phyloP scores from a whole-genome alignment of 2,888 invertebrate genomes.

The Oeneis ivallda region DNA sequence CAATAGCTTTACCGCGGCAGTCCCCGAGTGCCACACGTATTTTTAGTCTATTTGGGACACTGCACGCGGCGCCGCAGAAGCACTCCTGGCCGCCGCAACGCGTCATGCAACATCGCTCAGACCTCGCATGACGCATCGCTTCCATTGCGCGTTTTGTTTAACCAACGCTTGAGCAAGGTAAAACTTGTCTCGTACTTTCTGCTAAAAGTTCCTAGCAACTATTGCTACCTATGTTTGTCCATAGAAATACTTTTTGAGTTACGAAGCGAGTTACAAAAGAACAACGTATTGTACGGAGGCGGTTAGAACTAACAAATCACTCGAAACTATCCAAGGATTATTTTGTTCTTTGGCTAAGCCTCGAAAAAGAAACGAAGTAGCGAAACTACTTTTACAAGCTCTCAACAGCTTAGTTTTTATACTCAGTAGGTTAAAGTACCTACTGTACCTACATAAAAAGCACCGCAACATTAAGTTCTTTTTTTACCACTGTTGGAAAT shows the following conservation, averaged over 20 bases:
- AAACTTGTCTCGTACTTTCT: slow-evolving; percentile 78
- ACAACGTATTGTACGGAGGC: slow-evolving; percentile 33
- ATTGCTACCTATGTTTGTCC: slow-evolving; percentile 70
- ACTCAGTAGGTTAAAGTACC: not conserved
- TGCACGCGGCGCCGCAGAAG: too few relatives aligned
- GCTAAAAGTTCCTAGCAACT: slow-evolving; percentile 62
- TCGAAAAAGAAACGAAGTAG: slow-evolving; percentile 5
- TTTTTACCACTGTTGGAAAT: too few relatives aligned
- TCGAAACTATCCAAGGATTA: slow-evolving; percentile 24
- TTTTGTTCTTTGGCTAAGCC: slow-evolving; percentile 16
- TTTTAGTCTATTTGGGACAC: too few relatives aligned
- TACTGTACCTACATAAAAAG: too few relatives aligned
- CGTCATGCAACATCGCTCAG: too few relatives aligned
- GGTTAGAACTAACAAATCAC: slow-evolving; percentile 38
- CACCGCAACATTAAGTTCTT: too few relatives aligned
- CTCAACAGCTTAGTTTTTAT: slow-evolving; percentile 2
- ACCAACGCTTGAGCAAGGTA: slow-evolving; percentile 49
- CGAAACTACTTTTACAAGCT: slow-evolving; percentile 16
- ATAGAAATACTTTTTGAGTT: slow-evolving; percentile 74
- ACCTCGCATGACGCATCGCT: not conserved
- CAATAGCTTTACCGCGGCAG: too few relatives aligned
- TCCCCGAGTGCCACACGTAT: too few relatives aligned
- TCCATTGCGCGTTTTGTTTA: not conserved
- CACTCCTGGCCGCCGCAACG: too few relatives aligned
- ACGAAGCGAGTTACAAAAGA: slow-evolving; percentile 69